Evolutionary conservation across 2,888 invertebrate species (phyloP), one percentile per base, ranked within the genome.

Genomic region (Scaptomyza flava): DNA sequence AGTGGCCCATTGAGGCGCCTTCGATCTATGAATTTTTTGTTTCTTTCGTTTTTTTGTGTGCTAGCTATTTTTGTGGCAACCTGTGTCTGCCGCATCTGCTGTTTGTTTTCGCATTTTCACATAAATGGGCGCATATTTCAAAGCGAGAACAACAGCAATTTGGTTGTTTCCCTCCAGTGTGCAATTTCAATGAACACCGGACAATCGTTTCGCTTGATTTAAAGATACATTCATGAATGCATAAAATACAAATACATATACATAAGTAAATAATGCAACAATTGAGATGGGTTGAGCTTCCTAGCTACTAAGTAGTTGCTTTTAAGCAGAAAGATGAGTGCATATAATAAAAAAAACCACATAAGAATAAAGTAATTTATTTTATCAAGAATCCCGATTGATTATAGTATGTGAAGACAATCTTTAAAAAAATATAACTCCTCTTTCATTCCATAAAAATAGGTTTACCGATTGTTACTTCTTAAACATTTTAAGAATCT

Each of bases 1-100:
- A 81, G 85, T 84, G 82, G 76, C 65, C 58, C 41, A 69, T 69
- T 63, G 70, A 71, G 70, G 62, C 80, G 77, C 63, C 68, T 71
- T 30, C 68, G 57, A 72, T 66, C 61, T 43, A 47, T 53, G 12
- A 0, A 2, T 14, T 8, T 38, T 36, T 38, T 14, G 6, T 12
- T 38, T 38, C 14, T 38, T 14, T 14, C 1, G 5, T 38, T 51
- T 51, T 42, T 46, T 2, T 14, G 34, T 38, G 54, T 4, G 42
- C 47, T 51, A 58, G 56, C 57, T 63, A 59, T 62, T 67, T 69
- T 60, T 48, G 58, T 56, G 59, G 67, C 67, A 50, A 65, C 41
- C 33, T 46, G 50, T 34, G 34, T 33, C 54, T 41, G 74, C 50
- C 30, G 6, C 42, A 27, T 70, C 60, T 53, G 62, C 66, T 72